Percentiles rank a stretch among this genome's conserved stretches.
These are phyloP conservation scores for Oplegnathus fasciatus DNA, from an alignment of 2,113 vertebrate genomes.

Conservation along the genomic window DNA sequence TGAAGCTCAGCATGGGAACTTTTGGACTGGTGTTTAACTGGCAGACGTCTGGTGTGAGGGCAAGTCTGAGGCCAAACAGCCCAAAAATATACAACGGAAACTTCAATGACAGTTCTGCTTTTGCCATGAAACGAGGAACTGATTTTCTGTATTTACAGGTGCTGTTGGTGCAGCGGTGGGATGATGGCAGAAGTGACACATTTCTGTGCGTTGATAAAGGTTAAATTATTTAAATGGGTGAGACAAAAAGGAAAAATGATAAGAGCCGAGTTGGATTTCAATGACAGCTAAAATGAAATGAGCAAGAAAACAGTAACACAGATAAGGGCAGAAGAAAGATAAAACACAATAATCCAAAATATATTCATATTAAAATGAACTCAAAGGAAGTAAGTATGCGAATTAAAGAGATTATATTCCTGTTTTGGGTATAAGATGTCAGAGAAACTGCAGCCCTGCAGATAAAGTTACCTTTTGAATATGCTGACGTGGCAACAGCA, in stretches of 20 bases:
- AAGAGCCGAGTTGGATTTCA: neutral
- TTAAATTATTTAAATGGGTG: neutral
- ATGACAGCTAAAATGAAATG: neutral
- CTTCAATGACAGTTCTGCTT: conserved; percentile 37
- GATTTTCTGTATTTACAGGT: conserved; percentile 4
- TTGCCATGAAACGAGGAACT: conserved; percentile 32
- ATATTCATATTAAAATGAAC: conserved; percentile 4
- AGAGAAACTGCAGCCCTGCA: conserved; percentile 20
- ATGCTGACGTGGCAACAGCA: conserved; percentile 16
- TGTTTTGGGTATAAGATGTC: neutral
- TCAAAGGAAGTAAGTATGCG: neutral
- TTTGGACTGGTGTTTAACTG: conserved; percentile 10
- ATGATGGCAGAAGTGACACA: neutral
- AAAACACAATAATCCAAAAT: neutral
- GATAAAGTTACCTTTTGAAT: conserved; percentile 9
- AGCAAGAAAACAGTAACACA: neutral
- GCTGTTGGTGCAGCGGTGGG: neutral
- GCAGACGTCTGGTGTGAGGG: neutral
- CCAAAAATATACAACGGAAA: conserved; percentile 22
- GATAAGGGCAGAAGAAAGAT: neutral
- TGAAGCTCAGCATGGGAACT: conserved; percentile 10
- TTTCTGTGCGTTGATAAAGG: neutral
- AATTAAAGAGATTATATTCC: neutral
- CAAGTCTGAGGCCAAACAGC: neutral
- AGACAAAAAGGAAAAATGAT: neutral